Percentiles rank a stretch among this genome's conserved stretches.
These are phyloP conservation scores for Acanthiza pusilla DNA, from an alignment of 2,797 vertebrate genomes.

Conservation along the genomic window DNA sequence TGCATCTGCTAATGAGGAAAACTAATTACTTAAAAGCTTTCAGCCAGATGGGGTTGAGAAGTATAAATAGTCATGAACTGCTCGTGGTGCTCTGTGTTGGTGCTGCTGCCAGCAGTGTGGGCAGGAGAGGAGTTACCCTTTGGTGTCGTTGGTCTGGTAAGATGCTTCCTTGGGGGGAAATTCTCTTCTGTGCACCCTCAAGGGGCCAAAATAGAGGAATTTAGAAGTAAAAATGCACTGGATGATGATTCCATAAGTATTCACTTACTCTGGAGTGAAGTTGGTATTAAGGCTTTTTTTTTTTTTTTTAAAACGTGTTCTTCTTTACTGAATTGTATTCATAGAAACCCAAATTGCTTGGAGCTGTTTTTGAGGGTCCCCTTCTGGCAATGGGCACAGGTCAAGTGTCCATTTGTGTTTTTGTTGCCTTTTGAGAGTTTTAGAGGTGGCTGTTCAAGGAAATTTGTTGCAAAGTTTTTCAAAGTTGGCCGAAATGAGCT, in stretches of 20 bases:
- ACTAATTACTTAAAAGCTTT: constrained; percentile 50
- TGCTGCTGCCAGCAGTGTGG: background rate
- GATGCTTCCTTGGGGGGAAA: background rate
- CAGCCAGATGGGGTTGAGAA: background rate
- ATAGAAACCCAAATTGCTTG: no score
- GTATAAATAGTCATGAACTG: constrained; percentile 35
- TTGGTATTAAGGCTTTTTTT: rapidly evolving
- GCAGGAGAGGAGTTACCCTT: rapidly evolving
- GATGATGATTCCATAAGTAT: rapidly evolving
- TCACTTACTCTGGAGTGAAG: rapidly evolving
- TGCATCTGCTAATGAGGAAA: constrained; percentile 25
- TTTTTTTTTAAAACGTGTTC: background rate
- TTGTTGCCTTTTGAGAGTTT: background rate
- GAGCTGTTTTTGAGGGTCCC: background rate
- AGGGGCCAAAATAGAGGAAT: background rate
- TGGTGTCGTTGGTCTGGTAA: background rate
- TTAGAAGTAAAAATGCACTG: background rate
- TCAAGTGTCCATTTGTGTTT: background rate
- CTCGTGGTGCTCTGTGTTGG: background rate
- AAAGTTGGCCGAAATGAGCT: background rate
- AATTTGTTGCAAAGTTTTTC: background rate
- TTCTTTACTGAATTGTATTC: background rate
- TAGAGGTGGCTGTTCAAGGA: background rate
- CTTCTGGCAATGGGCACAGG: background rate
- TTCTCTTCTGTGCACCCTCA: background rate